Base-by-base conservation (phyloP, 2,113 vertebrate genomes). In the Pelobates fuscus region DNA sequence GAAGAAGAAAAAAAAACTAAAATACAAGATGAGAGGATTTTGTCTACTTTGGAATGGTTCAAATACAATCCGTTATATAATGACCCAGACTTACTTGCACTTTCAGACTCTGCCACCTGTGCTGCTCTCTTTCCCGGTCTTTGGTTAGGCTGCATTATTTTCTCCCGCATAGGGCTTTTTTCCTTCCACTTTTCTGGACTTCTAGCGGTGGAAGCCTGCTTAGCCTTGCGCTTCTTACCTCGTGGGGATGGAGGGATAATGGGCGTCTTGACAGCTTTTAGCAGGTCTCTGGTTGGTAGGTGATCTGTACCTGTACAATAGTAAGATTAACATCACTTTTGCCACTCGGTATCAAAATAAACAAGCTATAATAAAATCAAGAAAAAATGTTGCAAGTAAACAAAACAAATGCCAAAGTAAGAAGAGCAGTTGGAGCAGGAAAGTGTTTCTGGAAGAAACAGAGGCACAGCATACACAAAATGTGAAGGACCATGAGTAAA, bases 161-260 rank as follows among this genome's bases (percentile, higher is more conserved):
- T 87, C 7, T 81, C 71, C 59, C 57, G 46, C 30, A 62, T 75
- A 29, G 82, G 80, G 58, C 79, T 43, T 24, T 80, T 82, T 18
- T 83, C 80, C 62, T 76, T 70, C 17, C 81, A 77, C 18, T 70
- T 66, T 41, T 80, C 83, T 59, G 83, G 84, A 81, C 74, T 79
- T 62, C 82, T 80, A 69, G 87, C 75, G 27, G 79, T 77, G 62
- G 85, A 78, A 32, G 32, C 20, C 14, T 8, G 63, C 25, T 60
- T 75, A 32, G 54, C 25, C 20, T 59, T 59, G 3, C 63, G 72
- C 14, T 75, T 75, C 54, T 29, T 75, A 52, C 63, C 41, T 7
- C 63, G 52, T 4, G 26, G 63, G 8, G 18, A n/a, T 20, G 49
- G 11, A 27, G 3, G 2, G 18, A 12, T 10, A 6, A 30, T 7